Conservation (phyloP, 2,113 vertebrate genomes). For the Bungarus multicinctus region DNA sequence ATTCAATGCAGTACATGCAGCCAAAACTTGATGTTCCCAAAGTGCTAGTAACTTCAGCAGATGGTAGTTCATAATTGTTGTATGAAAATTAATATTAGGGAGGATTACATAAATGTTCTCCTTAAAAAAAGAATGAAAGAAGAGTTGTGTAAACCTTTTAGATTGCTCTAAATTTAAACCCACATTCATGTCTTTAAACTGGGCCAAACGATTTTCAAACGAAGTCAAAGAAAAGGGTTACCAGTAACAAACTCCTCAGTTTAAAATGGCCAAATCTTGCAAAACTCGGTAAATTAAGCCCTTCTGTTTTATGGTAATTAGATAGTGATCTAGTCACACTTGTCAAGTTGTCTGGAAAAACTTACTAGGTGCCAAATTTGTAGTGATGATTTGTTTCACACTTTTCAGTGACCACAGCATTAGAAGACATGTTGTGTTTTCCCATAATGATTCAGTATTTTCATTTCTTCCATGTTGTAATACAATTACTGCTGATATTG, state of each 20-base stretch:
- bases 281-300: neutral
- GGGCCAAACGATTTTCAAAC: neutral
- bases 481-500: conserved; percentile 34
- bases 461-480: conserved; percentile 11
- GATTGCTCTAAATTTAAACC: neutral
- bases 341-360: neutral
- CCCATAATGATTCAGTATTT: conserved; percentile 11
- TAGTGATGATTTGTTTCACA: neutral
- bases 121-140: neutral
- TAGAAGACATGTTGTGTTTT: conserved; percentile 13
- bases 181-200: neutral
- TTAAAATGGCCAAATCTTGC: neutral
- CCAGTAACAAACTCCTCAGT: neutral
- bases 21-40: neutral
- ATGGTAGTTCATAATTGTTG: neutral
- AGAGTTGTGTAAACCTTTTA: neutral
- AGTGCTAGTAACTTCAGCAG: neutral
- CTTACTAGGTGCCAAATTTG: neutral
- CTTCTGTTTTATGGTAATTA: neutral
- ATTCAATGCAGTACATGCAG: neutral
- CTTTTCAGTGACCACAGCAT: neutral
- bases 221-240: neutral
- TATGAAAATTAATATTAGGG: neutral
- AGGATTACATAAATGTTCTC: neutral
- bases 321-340: neutral